phyloP scores from a whole-genome alignment of 2,797 vertebrate species.

The Gymnothorax reevesii region DNA sequence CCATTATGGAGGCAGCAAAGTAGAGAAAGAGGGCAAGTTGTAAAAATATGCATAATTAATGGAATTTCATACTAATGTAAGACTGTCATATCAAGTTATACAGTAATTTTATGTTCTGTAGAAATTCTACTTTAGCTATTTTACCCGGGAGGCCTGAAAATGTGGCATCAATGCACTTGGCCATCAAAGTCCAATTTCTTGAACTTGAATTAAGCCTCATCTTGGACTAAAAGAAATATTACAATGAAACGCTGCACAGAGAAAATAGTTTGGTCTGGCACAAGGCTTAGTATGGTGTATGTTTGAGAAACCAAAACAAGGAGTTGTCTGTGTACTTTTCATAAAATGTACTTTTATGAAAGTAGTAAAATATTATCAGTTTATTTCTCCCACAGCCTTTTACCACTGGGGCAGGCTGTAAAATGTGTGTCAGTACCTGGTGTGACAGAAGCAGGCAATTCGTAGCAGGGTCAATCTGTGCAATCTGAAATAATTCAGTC shows the following conservation, averaged over 20 bases:
- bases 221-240: neutral
- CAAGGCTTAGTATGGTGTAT: neutral
- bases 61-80: neutral
- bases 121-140: neutral
- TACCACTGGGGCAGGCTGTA: neutral
- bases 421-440: neutral
- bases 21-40: neutral
- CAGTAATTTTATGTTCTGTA: neutral
- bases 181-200: neutral
- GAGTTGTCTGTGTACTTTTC: too few species aligned
- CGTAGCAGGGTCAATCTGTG: neutral
- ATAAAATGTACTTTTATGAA: neutral
- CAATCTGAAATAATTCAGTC: slow-evolving; percentile 5
- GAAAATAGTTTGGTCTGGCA: too few species aligned
- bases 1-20: neutral
- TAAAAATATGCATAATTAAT: neutral
- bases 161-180: neutral
- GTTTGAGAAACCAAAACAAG: neutral
- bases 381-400: neutral
- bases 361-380: neutral
- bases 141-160: neutral
- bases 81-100: neutral
- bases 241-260: too few species aligned
- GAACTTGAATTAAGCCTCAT: neutral
- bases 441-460: neutral